phyloP scores from a whole-genome alignment of 2,888 invertebrate genomes.

The Drosophila mulleri region DNA sequence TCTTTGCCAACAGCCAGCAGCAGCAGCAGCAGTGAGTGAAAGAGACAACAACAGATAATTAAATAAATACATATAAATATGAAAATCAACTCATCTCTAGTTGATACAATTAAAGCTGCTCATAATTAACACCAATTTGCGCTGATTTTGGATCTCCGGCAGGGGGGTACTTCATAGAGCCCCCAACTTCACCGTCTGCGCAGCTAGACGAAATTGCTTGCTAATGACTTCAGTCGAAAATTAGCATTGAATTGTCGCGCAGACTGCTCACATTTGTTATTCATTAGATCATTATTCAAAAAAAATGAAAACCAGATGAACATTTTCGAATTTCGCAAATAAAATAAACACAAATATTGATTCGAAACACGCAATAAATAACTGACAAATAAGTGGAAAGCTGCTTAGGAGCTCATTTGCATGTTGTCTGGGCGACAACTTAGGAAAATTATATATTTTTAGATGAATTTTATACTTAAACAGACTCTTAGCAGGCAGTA shows the following conservation, averaged over 20 bases:
- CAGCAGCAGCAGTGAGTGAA: conserved; percentile 14
- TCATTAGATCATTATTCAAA: background rate
- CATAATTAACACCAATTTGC: conserved; percentile 63
- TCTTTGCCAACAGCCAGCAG: conserved; percentile 30
- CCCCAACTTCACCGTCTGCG: background rate
- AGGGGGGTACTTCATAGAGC: background rate
- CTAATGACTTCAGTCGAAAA: background rate
- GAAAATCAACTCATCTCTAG: conserved; percentile 48
- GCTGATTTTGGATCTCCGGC: conserved; percentile 37
- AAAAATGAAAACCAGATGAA: background rate
- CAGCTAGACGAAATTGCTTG: background rate
- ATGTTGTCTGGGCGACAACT: conserved; percentile 14
- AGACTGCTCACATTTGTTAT: background rate
- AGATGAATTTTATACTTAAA: conserved; percentile 8
- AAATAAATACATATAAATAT: conserved; percentile 59
- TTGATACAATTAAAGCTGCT: conserved; percentile 66
- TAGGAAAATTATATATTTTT: background rate
- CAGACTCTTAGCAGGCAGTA: background rate
- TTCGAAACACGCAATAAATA: background rate
- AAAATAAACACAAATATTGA: background rate
- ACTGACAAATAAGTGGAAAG: conserved; percentile 11
- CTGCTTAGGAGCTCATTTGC: conserved; percentile 17
- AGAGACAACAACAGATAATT: conserved; percentile 40
- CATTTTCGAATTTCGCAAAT: background rate
- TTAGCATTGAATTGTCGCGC: background rate